Evolutionary conservation across 2,888 invertebrate genomes (phyloP).

Genomic region (Stegophylla sp.): DNA sequence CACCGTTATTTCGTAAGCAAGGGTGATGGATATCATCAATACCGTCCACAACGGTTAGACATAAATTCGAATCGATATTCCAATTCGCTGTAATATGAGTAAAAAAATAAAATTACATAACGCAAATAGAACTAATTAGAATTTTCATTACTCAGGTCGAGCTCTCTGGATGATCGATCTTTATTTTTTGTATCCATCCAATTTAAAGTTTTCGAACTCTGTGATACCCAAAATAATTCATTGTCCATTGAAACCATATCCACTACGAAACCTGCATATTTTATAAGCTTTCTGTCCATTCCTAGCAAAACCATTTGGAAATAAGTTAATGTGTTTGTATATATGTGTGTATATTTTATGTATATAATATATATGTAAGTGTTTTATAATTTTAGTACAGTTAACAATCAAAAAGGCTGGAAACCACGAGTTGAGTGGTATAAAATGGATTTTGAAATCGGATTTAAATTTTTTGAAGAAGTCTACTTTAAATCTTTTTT

Average conservation of each 20-base stretch:
- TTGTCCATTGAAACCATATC: slow-evolving; percentile 66
- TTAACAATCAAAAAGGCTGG: too few species aligned
- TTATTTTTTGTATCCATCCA: slow-evolving; percentile 69
- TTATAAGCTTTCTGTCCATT: slow-evolving; percentile 36
- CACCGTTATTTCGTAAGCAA: slow-evolving; percentile 71
- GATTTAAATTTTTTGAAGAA: too few species aligned
- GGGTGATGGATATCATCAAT: slow-evolving; percentile 66
- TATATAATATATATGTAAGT: background rate
- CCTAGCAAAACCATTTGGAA: slow-evolving; percentile 15
- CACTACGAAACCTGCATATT: slow-evolving; percentile 23
- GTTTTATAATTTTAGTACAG: background rate
- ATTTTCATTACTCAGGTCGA: slow-evolving; percentile 64
- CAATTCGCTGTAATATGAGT: slow-evolving; percentile 33
- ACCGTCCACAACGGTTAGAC: slow-evolving; percentile 28
- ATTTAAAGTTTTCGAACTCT: slow-evolving; percentile 69
- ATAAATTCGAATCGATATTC: slow-evolving; percentile 35
- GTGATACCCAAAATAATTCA: slow-evolving; percentile 76
- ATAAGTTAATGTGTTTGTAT: too few species aligned
- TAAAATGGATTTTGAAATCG: too few species aligned
- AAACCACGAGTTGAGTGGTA: too few species aligned
- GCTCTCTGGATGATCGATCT: slow-evolving; percentile 64
- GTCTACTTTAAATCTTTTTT: too few species aligned
- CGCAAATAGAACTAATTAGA: background rate
- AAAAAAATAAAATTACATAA: slow-evolving; percentile 43
- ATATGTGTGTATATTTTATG: background rate